Conservation (phyloP, 92 coral and sea anemone genomes). For the Umimayanthus kanabou region DNA sequence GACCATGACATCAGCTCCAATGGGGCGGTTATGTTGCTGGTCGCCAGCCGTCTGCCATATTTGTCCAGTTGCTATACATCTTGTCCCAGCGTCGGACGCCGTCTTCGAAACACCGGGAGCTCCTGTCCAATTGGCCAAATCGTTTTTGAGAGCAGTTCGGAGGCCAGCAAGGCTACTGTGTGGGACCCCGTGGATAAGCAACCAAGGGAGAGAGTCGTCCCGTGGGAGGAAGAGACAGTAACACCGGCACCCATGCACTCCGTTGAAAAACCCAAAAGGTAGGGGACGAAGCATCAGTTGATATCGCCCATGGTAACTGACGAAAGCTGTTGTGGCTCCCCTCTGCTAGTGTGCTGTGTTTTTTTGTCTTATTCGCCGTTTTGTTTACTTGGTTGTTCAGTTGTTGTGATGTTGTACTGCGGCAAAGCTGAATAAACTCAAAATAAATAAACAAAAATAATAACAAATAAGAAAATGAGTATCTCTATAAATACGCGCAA, state of each 20-base stretch:
- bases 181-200: not conserved
- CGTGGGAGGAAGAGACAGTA: not conserved
- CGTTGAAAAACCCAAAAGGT: not conserved
- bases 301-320: too few species aligned
- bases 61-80: not conserved
- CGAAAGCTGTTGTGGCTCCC: too few species aligned
- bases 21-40: not conserved
- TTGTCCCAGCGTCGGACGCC: not conserved
- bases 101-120: not conserved
- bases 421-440: too few species aligned
- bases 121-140: not conserved
- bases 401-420: too few species aligned
- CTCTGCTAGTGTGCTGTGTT: too few species aligned
- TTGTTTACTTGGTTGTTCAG: too few species aligned
- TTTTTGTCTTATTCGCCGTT: too few species aligned
- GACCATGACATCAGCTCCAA: not conserved
- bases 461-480: too few species aligned
- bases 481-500: too few species aligned
- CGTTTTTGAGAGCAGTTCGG: not conserved
- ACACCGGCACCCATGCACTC: not conserved
- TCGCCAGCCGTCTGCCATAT: not conserved
- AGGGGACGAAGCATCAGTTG: not conserved
- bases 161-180: not conserved
- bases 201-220: not conserved
- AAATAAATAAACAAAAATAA: too few species aligned